A percentile compares a stretch with the other conserved stretches of the same genome.
These are phyloP conservation scores for Arvicanthis niloticus DNA, from an alignment of 2,113 vertebrate genomes.

Conservation along the genomic window DNA sequence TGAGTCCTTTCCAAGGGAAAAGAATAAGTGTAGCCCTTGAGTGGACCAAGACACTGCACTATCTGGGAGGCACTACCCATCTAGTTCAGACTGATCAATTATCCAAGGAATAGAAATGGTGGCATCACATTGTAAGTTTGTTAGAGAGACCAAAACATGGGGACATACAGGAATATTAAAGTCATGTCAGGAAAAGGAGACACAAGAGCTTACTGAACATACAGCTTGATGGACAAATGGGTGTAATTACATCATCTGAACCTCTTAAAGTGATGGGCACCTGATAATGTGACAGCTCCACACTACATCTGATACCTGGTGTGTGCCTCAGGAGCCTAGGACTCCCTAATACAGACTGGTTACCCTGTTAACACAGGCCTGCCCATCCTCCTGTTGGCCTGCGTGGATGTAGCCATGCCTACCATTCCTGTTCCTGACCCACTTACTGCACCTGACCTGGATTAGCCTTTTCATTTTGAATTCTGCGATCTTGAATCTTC, in stretches of 20 bases:
- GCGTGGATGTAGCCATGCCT: too few species aligned
- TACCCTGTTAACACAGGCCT: too few species aligned
- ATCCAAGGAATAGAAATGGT: background rate
- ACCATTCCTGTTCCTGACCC: too few species aligned
- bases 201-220: background rate
- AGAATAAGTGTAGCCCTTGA: background rate
- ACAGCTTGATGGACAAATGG: background rate
- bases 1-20: background rate
- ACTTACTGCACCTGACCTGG: background rate
- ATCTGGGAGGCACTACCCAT: background rate
- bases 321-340: too few species aligned
- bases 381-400: background rate
- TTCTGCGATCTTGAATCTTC: background rate
- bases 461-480: background rate
- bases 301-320: background rate
- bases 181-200: background rate
- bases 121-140: background rate
- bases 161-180: background rate
- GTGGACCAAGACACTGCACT: background rate
- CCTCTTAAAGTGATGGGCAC: background rate
- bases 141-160: background rate
- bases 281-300: background rate
- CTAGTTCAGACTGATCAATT: background rate
- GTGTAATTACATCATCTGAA: background rate
- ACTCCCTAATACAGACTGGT: background rate